Base-by-base conservation (phyloP, 1,140 invertebrate genomes). In the Acromyrmex heyeri region DNA sequence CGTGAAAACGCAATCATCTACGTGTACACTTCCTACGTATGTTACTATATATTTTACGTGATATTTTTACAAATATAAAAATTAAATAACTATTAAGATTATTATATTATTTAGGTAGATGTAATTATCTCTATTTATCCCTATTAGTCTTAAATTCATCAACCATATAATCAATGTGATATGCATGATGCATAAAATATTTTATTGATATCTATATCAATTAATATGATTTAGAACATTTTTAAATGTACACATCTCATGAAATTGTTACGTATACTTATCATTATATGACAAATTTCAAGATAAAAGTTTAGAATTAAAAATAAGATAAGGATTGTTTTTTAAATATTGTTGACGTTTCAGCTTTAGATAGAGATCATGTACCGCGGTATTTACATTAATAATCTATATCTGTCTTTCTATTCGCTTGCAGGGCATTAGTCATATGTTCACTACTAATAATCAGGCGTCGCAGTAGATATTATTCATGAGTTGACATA, bases 381-480 rank as follows among this genome's bases (percentile, higher is more conserved):
- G 14, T 27, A 61, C 21, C 34, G 4, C 10, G 0, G 1, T 55
- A 57, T 57, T 34, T 57, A 57, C n/a, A 62, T 50, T 77, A 77
- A 64, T 27, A 77, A 18, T 64, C 50, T 62, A 24, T 27, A 65
- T 55, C 44, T 8, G 18, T 78, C 2, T 65, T 30, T 34, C 8
- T 16, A 30, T 18, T 14, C 3, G 18, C 6, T 64, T n/a, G 5
- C 50, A 10, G 18, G 2, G 4, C 16, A 44, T 61, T 76, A 64
- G 57, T 64, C 18, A 48, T 14, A 2, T 79, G 44, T 2, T 48
- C 38, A 7, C 21, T 1, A 16, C 3, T 67, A 78, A 30, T 79
- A 79, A 79, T 79, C 57, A 77, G 18, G 7, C 27, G 61, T 65
- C 18, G 27, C 12, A 48, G 10, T 78, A 44, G 38, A 44, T 44